Evolutionary conservation across 2,797 vertebrate genomes (phyloP).

Genomic region (Botia almorhae): DNA sequence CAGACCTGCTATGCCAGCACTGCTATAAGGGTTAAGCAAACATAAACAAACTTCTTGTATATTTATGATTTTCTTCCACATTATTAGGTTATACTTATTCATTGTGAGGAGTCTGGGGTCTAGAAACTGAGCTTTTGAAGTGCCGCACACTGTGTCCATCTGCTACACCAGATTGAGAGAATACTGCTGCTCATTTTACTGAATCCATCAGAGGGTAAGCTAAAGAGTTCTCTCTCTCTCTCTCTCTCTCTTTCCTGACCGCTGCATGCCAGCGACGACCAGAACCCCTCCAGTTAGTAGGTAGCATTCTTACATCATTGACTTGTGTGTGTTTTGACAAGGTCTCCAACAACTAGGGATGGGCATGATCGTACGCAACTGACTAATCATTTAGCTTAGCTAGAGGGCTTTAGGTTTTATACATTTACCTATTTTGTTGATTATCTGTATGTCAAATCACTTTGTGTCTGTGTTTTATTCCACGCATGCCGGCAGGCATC

Average conservation of each 20-base stretch:
- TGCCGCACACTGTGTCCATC: conserved; percentile 78
- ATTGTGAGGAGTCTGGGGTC: conserved; percentile 77
- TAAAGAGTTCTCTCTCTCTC: conserved; percentile 56
- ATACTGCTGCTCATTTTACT: conserved; percentile 68
- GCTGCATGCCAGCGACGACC: not conserved
- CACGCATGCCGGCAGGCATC: not conserved
- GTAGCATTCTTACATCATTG: not conserved
- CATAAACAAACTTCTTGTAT: conserved; percentile 50
- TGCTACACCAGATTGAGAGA: conserved; percentile 77
- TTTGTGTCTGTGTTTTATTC: too few relatives aligned
- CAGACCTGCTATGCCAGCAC: conserved; percentile 57
- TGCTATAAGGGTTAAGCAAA: conserved; percentile 39
- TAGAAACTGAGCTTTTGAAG: conserved; percentile 67
- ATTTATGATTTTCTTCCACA: conserved; percentile 56
- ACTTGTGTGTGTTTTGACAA: not conserved
- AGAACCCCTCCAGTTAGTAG: conserved; percentile 4
- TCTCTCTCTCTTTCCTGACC: conserved; percentile 9
- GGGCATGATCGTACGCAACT: too few relatives aligned
- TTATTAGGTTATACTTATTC: conserved; percentile 79
- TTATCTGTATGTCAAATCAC: too few relatives aligned
- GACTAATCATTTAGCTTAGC: too few relatives aligned
- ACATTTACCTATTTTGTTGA: too few relatives aligned
- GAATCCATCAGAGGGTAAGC: conserved; percentile 66
- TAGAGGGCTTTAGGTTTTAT: too few relatives aligned
- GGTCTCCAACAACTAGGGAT: too few relatives aligned